Evolutionary conservation across 2,113 vertebrate genomes (phyloP), one percentile per base, ranked within the genome.

Genomic region (Piprites chloris): DNA sequence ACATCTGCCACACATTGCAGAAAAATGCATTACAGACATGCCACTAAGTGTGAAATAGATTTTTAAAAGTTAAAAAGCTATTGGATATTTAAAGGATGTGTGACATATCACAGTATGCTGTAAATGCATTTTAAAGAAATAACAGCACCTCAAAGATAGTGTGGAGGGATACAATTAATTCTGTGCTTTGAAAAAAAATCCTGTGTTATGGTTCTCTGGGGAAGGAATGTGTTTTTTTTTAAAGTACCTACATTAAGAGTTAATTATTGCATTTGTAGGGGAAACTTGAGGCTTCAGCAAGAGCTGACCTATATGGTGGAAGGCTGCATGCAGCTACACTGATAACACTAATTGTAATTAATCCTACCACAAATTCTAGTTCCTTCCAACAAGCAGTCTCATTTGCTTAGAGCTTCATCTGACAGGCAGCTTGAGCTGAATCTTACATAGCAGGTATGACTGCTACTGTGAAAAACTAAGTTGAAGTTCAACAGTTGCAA

Each of bases 1-100:
- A 84, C 97, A 97, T 92, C 96, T 96, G 97, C 80, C 90, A 92
- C 94, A 91, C 74, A 49, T 96, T 95, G 90, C 95, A 91, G 92
- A 97, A 96, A 95, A 94, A 91, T 28, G 66, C 67, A 89, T 93
- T 90, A 90, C 90, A 95, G 89, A 85, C 91, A 89, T 87, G 89
- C 85, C 80, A 88, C 90, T 93, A 96, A 97, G 87, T 95, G 96
- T 87, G 90, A 96, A 96, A 90, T 87, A 85, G 83, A 92, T 84
- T 93, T 93, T 87, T 77, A 42, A 67, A 95, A 95, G 85, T 95
- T 87, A 94, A 95, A 93, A 95, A 94, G 90, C 90, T 85, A 96
- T 56, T 93, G 92, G 93, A 85, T 95, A 93, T 95, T 96, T 97
- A 96, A 96, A 97, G 86, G 76, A 89, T 82, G 88, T 96, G 93